Evolutionary conservation across 2,113 vertebrate genomes (phyloP).

Genomic region (Irena cyanogastra): DNA sequence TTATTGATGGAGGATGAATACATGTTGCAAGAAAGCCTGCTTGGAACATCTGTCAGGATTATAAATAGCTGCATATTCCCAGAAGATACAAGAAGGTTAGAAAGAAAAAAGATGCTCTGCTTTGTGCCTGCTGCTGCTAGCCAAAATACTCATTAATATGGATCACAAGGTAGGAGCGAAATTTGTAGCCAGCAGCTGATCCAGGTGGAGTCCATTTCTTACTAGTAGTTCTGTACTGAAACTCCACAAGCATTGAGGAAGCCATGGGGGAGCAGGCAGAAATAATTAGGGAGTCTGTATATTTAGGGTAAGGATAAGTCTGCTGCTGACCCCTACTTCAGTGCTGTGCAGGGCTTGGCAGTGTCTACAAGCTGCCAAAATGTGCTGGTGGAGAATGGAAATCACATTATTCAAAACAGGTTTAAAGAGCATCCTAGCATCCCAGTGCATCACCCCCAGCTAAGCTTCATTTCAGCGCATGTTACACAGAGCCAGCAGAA

Average conservation of each 20-base stretch:
- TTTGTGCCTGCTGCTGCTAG: not conserved
- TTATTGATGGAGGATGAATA: not conserved
- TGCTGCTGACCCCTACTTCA: not conserved
- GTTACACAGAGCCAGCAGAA: not conserved
- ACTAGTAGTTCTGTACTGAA: not conserved
- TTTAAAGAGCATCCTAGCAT: not conserved
- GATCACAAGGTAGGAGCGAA: not conserved
- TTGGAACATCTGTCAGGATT: slow-evolving; percentile 11
- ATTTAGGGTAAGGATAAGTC: not conserved
- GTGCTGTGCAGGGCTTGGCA: not conserved
- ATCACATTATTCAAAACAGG: not conserved
- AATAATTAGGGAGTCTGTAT: not conserved
- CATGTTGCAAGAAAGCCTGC: not conserved
- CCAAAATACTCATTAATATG: not conserved
- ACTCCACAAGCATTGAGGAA: not conserved
- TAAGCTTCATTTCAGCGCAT: not conserved
- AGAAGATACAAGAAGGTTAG: not conserved
- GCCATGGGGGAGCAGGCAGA: not conserved
- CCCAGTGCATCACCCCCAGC: not conserved
- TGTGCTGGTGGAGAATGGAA: not conserved
- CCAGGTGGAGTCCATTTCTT: not conserved
- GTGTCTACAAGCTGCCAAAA: not conserved
- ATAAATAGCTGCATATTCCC: not conserved
- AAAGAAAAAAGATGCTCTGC: not conserved
- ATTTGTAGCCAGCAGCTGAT: not conserved